Conservation (phyloP, 2,888 invertebrate species). For the Lottia scabra region DNA sequence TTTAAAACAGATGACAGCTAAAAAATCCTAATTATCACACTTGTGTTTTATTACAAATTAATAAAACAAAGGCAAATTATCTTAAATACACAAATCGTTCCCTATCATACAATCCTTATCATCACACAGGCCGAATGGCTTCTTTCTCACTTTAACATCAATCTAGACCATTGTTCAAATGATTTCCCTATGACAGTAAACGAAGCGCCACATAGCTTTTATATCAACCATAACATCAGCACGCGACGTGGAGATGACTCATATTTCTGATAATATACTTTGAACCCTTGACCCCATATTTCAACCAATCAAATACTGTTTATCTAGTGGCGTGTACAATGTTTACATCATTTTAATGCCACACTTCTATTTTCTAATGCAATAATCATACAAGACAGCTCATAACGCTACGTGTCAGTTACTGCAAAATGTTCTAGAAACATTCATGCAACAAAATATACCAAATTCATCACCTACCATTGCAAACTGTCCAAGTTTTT, state of each 20-base stretch:
- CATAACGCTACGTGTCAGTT: background rate
- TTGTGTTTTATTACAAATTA: too few species aligned
- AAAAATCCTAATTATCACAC: too few species aligned
- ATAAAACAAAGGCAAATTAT: too few species aligned
- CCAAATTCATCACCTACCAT: background rate
- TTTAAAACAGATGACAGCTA: too few species aligned
- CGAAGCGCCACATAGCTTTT: background rate
- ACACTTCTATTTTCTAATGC: background rate
- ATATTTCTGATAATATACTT: background rate
- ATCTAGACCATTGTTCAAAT: too few species aligned
- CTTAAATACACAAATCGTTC: too few species aligned
- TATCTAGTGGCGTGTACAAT: background rate
- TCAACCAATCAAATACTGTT: background rate
- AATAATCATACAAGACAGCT: background rate
- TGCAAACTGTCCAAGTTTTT: constrained; percentile 12
- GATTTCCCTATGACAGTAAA: too few species aligned
- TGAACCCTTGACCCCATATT: background rate
- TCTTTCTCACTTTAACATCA: background rate
- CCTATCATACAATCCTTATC: background rate
- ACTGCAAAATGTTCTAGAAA: background rate
- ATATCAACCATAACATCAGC: constrained; percentile 2
- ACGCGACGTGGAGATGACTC: constrained; percentile 5
- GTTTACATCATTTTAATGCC: background rate
- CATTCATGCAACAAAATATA: background rate
- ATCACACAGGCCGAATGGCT: background rate